Conservation (phyloP, 2,888 invertebrate species). For the Drosophila trichaetosa region DNA sequence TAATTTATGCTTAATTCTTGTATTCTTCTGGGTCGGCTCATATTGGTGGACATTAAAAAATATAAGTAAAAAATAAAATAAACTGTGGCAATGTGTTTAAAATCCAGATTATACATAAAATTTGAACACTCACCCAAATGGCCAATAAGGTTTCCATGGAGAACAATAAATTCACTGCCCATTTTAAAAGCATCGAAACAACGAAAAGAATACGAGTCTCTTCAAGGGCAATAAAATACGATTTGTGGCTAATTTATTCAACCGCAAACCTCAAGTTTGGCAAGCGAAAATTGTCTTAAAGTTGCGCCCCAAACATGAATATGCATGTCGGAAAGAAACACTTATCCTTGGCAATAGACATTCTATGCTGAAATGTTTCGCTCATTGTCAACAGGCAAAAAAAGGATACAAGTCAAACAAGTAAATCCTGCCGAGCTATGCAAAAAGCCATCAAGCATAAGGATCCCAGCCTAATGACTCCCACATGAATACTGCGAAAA, state of each 20-base stretch:
- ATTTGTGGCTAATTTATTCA: constrained; percentile 64
- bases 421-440: constrained; percentile 46
- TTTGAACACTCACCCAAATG: constrained; percentile 1
- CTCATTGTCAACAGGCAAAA: constrained; percentile 54
- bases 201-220: constrained; percentile 34
- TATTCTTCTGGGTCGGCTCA: neutral
- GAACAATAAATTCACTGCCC: neutral
- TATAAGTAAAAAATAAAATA: neutral
- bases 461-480: constrained; percentile 61
- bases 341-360: constrained; percentile 51
- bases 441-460: constrained; percentile 30
- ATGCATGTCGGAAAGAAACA: constrained; percentile 50
- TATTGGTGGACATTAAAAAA: neutral
- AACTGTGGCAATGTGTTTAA: neutral
- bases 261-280: constrained; percentile 22
- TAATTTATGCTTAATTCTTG: too few relatives aligned
- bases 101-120: neutral
- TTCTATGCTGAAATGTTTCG: constrained; percentile 49
- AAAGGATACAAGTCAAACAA: constrained; percentile 49
- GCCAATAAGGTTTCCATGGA: neutral
- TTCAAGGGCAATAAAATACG: constrained; percentile 61
- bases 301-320: constrained; percentile 56
- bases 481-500: constrained; percentile 65
- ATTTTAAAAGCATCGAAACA: constrained; percentile 32
- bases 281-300: constrained; percentile 36